Percentiles rank a stretch among this genome's conserved stretches.
phyloP scores from a whole-genome alignment of 1,140 invertebrate species.

The Tribolium madens region DNA sequence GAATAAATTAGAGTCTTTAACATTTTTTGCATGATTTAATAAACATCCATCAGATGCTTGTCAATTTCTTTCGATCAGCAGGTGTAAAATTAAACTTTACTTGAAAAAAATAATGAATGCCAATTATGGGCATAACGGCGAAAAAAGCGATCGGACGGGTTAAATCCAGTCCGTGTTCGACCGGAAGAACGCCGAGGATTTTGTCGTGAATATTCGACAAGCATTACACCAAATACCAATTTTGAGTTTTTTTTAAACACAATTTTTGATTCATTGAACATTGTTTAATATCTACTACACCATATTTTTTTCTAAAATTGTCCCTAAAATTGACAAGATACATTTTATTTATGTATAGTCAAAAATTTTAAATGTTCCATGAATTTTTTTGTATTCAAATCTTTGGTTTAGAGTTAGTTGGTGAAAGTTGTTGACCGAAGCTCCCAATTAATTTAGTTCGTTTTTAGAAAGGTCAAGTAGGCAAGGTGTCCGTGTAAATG shows the following conservation, averaged over 20 bases:
- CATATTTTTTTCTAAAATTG: too few species aligned
- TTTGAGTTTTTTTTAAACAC: too few species aligned
- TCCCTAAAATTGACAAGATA: too few species aligned
- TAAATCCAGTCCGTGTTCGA: background rate
- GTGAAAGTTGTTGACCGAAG: background rate
- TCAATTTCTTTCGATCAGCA: background rate
- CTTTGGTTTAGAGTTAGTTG: too few species aligned
- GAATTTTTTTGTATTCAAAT: too few species aligned
- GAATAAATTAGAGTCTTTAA: background rate
- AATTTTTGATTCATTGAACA: too few species aligned
- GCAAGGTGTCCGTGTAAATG: constrained; percentile 21
- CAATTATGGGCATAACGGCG: background rate
- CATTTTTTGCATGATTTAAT: background rate
- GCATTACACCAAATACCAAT: background rate
- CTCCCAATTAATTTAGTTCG: constrained; percentile 4
- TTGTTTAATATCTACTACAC: too few species aligned
- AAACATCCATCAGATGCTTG: background rate
- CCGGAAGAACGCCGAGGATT: background rate
- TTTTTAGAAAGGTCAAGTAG: background rate
- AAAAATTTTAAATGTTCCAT: too few species aligned
- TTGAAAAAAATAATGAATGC: background rate
- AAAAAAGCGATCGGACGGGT: background rate
- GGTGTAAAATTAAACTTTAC: background rate
- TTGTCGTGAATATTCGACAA: background rate
- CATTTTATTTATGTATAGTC: too few species aligned